Base-by-base conservation (phyloP, 2,888 invertebrate species). In the Sminthurides aquaticus region DNA sequence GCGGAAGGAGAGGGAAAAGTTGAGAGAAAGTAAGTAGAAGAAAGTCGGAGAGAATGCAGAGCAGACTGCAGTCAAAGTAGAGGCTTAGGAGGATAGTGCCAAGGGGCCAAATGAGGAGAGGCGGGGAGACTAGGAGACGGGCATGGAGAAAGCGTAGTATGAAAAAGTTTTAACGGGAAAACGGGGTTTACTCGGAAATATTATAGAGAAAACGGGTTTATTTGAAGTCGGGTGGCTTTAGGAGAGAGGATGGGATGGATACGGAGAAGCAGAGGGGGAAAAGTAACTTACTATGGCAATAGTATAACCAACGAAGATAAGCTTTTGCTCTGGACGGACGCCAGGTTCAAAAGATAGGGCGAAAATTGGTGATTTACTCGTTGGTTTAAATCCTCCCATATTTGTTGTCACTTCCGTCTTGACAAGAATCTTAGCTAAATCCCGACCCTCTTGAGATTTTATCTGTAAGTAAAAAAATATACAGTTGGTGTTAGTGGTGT, bases 301-400 rank as follows among this genome's bases (percentile, higher is more conserved):
- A 15, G 64, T 59, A 43, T 64, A 64, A 20, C 64, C 64, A 59
- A 64, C 58, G 27, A 64, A 64, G 54, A 64, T 64, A 29, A 59
- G 58, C 59, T 64, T 64, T 34, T 64, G 64, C 57, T 64, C 63
- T 59, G 64, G 59, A 58, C 64, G 54, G 63, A 64, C 52, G 48
- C 58, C 58, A 59, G 64, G 64, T 28, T 64, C 64, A 59, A 64
- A 64, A 25, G 59, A 57, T 57, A 64, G 58, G 59, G 58, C 64
- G 24, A 64, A 64, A 52, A 64, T 64, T 18, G 64, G 64, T 3
- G 64, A 64, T 59, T 64, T 64, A 49, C 60, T 49, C 43, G 64
- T 64, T 25, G 64, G 64, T 57, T 64, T 64, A 57, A 64, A 64
- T 64, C 64, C 64, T 8, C 64, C 64, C 64, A 64, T 64, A 55